Conservation (phyloP, 1,140 invertebrate genomes). For the Meloidogyne exigua region DNA sequence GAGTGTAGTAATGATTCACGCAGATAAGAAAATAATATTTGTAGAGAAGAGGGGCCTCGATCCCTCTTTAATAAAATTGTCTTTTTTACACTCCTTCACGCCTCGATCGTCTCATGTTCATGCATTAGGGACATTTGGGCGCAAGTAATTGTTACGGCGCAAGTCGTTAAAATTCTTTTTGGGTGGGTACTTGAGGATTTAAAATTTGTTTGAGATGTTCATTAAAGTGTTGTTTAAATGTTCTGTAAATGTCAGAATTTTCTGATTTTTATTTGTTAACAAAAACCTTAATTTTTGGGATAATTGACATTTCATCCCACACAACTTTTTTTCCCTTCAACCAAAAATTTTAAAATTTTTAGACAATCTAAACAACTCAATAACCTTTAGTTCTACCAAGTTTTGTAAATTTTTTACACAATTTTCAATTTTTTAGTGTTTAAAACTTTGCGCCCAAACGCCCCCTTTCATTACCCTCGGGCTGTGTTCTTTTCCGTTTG, state of each 20-base stretch:
- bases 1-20: neutral
- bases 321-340: neutral
- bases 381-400: neutral
- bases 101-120: neutral
- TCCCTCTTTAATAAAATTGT: neutral
- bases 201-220: neutral
- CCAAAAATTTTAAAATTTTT: neutral
- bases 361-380: neutral
- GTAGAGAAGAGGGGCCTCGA: constrained; percentile 2
- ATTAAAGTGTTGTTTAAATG: too few relatives aligned
- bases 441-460: neutral
- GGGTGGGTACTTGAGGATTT: neutral
- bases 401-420: neutral
- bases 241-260: too few relatives aligned
- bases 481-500: neutral
- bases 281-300: neutral
- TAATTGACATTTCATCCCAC: neutral
- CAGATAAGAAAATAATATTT: constrained; percentile 15
- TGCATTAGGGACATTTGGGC: neutral
- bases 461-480: neutral
- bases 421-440: neutral
- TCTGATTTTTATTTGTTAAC: too few relatives aligned
- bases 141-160: neutral
- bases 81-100: constrained; percentile 12
- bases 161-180: neutral